Evolutionary conservation across 2,797 vertebrate species (phyloP).

Genomic region (Sebastes goodei): DNA sequence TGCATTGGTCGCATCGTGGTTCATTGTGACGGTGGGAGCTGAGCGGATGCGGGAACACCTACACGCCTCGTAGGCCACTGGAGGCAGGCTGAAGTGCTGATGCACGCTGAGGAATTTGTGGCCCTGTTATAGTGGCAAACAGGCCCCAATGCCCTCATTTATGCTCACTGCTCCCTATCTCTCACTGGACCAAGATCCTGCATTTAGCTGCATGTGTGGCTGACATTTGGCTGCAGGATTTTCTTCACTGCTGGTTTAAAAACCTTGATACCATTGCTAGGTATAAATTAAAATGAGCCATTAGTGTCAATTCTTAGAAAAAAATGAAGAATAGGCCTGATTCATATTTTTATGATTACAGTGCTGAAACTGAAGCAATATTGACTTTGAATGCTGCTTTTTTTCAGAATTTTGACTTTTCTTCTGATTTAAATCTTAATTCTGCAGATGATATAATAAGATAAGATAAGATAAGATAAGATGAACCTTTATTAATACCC

Average conservation of each 20-base stretch:
- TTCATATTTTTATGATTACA: background rate
- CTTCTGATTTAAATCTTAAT: background rate
- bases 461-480: no score
- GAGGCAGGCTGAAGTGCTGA: slow-evolving; percentile 73
- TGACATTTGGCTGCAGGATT: background rate
- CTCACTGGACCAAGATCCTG: slow-evolving; percentile 1
- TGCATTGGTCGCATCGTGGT: background rate
- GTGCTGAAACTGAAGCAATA: background rate
- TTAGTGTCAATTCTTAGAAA: background rate
- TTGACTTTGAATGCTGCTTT: background rate
- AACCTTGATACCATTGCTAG: background rate
- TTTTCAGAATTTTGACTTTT: background rate
- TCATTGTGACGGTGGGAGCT: background rate
- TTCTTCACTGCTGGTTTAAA: background rate
- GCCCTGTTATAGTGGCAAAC: slow-evolving; percentile 57
- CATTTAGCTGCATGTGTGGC: background rate
- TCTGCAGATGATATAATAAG: background rate
- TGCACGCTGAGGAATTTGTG: slow-evolving; percentile 75
- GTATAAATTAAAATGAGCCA: background rate
- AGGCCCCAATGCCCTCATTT: slow-evolving; percentile 63
- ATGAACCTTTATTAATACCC: no score
- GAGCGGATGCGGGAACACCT: slow-evolving; percentile 50
- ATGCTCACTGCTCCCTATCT: slow-evolving; percentile 10
- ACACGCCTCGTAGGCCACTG: slow-evolving; percentile 67
- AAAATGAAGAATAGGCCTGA: background rate